These are phyloP conservation scores for Scrobipalpa atriplicella DNA, from an alignment of 2,888 invertebrate species.

Conservation along the genomic window DNA sequence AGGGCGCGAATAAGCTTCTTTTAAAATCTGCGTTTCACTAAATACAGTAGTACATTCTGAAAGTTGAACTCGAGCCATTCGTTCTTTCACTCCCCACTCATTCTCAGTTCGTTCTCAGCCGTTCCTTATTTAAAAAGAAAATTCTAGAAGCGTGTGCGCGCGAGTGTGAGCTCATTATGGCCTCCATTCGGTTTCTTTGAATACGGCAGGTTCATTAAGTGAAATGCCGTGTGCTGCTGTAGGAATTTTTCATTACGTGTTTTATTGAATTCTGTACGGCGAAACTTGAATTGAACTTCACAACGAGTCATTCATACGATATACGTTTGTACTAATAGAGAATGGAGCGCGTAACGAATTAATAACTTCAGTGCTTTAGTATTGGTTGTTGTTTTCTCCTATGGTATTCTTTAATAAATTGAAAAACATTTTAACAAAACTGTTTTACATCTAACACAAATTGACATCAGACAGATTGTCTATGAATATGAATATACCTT, in stretches of 20 bases:
- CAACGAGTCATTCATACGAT: constrained; percentile 29
- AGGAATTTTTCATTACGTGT: constrained; percentile 77
- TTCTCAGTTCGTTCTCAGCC: constrained; percentile 28
- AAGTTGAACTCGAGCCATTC: constrained; percentile 28
- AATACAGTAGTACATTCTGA: constrained; percentile 6
- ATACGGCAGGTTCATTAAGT: constrained; percentile 62
- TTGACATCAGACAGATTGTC: too few species aligned
- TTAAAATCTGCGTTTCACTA: background rate
- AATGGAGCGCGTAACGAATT: background rate
- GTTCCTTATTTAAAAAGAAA: constrained; percentile 56
- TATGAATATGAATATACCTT: too few species aligned
- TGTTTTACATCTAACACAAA: too few species aligned
- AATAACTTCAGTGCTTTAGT: too few species aligned
- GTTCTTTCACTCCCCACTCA: constrained; percentile 33
- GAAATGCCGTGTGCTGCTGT: constrained; percentile 48
- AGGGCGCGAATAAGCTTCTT: background rate
- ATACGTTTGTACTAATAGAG: constrained; percentile 3
- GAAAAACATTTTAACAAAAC: too few species aligned
- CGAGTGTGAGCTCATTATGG: constrained; percentile 67
- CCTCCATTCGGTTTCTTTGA: constrained; percentile 60
- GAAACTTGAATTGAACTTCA: constrained; percentile 51
- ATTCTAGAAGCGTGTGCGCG: constrained; percentile 63
- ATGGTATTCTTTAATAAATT: too few species aligned
- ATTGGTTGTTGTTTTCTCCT: too few species aligned
- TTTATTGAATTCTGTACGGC: constrained; percentile 53